Percentiles rank a stretch among this genome's conserved stretches.
Evolutionary conservation across 1,140 invertebrate genomes (phyloP).

Genomic region (Ganaspis sp.): DNA sequence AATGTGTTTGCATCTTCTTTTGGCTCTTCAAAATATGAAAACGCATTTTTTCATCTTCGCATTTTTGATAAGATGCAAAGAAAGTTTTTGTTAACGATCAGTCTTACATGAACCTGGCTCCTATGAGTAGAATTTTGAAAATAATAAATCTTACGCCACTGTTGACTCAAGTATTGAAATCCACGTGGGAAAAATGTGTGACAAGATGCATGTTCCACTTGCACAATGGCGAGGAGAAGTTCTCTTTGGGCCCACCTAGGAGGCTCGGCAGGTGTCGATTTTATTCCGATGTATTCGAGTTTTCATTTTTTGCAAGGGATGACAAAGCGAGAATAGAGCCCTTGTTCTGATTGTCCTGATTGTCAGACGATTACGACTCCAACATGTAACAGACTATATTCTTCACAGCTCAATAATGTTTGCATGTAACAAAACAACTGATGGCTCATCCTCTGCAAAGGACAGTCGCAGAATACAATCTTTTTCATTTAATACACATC

Average conservation of each 20-base stretch:
- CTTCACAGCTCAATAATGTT: slow-evolving; percentile 27
- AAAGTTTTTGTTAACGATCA: no score
- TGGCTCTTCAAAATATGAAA: no score
- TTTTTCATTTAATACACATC: not conserved
- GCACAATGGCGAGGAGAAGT: slow-evolving; percentile 12
- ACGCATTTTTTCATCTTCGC: no score
- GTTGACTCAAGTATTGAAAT: not conserved
- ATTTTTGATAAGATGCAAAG: no score
- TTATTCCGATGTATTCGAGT: not conserved
- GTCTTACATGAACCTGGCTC: no score
- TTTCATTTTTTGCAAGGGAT: not conserved
- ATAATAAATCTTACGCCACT: not conserved
- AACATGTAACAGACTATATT: not conserved
- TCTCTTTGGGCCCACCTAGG: slow-evolving; percentile 43
- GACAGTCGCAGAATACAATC: not conserved
- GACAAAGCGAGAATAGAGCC: slow-evolving; percentile 3
- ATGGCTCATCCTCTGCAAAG: not conserved
- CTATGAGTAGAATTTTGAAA: not conserved
- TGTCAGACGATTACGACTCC: not conserved
- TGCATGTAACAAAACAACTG: not conserved
- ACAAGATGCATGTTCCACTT: not conserved
- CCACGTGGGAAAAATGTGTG: not conserved
- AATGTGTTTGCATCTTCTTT: no score
- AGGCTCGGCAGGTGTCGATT: slow-evolving; percentile 38
- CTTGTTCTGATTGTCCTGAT: slow-evolving; percentile 6